A percentile compares a stretch with the other conserved stretches of the same genome.
phyloP scores from a whole-genome alignment of 2,888 invertebrate species.

The Apodemia duryi region DNA sequence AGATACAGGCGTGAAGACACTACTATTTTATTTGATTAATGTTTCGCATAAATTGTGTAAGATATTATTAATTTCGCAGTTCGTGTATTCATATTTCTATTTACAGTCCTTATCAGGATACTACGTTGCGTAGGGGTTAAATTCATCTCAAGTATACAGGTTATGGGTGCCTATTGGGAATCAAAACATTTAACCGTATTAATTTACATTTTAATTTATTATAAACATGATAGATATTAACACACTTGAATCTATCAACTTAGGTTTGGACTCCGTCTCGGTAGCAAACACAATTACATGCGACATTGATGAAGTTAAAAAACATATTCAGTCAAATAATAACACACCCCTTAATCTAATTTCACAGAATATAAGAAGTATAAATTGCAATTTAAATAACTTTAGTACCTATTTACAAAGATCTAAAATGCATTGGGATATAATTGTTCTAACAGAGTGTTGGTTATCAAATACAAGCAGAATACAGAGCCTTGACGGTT shows the following conservation, averaged over 20 bases:
- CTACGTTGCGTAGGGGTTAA: no score
- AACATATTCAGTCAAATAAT: neutral
- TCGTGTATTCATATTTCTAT: no score
- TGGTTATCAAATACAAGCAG: neutral
- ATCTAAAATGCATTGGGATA: constrained; percentile 13
- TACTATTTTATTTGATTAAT: no score
- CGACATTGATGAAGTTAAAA: constrained; percentile 10
- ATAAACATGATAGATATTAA: neutral
- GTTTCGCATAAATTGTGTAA: no score
- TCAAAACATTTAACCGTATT: no score
- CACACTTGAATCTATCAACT: neutral
- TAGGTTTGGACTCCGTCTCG: neutral
- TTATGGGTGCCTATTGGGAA: no score
- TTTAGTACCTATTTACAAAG: neutral
- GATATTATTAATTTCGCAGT: no score
- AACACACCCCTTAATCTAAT: constrained; percentile 9
- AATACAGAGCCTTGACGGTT: constrained; percentile 1
- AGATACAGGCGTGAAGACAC: no score
- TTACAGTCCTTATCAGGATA: no score
- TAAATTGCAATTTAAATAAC: constrained; percentile 2
- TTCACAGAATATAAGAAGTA: constrained; percentile 22
- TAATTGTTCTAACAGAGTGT: constrained; percentile 20
- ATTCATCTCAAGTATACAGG: no score
- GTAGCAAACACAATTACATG: neutral
- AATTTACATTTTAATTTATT: neutral